Percentiles rank a stretch among this genome's conserved stretches.
Conservation (phyloP, 2,797 vertebrate species). For the Lithobates sylvaticus region DNA sequence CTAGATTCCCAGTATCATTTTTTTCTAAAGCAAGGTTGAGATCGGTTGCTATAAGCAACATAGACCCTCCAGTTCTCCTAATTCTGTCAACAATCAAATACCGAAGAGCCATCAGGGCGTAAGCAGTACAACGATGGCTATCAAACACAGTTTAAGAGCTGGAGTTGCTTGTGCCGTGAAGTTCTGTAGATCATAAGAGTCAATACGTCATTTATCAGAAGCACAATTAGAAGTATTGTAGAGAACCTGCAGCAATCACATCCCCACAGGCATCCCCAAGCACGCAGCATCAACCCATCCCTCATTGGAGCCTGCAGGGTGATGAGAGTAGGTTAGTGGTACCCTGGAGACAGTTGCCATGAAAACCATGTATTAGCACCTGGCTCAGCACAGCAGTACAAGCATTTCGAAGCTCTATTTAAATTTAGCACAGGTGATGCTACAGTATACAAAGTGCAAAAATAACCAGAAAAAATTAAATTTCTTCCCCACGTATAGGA, state of each 20-base stretch:
- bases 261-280: neutral
- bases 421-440: slow-evolving; percentile 11
- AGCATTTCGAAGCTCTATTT: slow-evolving; percentile 11
- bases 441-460: slow-evolving; percentile 9
- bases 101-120: neutral
- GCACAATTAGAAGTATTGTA: slow-evolving; percentile 12
- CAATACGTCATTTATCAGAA: neutral
- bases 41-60: neutral
- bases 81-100: neutral
- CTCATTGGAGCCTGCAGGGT: slow-evolving; percentile 7
- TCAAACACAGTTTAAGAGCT: neutral
- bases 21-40: neutral
- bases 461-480: neutral
- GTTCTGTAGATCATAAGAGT: neutral
- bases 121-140: neutral
- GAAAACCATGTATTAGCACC: slow-evolving; percentile 8
- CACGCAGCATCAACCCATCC: neutral
- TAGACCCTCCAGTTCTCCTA: neutral
- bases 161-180: too few relatives aligned
- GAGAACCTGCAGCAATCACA: slow-evolving; percentile 16
- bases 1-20: neutral
- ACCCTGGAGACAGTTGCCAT: slow-evolving; percentile 46
- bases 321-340: neutral
- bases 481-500: neutral
- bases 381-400: neutral